Percentiles rank a stretch among this genome's conserved stretches.
Conservation (phyloP, 2,888 invertebrate species). For the Hedychridium roseum region DNA sequence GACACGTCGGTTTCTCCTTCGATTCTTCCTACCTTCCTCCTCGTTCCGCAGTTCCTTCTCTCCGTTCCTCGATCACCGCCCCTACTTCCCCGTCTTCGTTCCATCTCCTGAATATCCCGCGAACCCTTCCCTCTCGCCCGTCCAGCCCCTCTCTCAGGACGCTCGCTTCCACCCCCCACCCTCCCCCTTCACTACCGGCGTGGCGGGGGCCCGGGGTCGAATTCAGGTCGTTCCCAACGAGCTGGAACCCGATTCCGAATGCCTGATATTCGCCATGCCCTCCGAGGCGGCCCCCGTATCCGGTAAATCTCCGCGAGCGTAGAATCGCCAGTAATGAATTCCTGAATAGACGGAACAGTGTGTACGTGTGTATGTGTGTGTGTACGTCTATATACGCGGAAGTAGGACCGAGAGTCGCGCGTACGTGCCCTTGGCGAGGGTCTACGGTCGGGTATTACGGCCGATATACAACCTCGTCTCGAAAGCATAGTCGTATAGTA, state of each 20-base stretch:
- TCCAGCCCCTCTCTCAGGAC: no score
- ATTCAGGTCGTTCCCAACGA: slow-evolving; percentile 31
- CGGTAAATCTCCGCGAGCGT: slow-evolving; percentile 36
- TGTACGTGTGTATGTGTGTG: no score
- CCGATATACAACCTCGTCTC: slow-evolving; percentile 15
- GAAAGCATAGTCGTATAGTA: no score
- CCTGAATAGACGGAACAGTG: slow-evolving; percentile 45
- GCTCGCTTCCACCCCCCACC: no score
- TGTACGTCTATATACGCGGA: slow-evolving; percentile 37
- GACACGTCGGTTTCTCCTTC: background rate
- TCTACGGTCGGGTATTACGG: slow-evolving; percentile 18
- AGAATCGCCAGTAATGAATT: slow-evolving; percentile 51
- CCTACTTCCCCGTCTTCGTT: background rate
- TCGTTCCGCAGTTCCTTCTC: background rate
- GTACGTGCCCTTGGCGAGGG: slow-evolving; percentile 12
- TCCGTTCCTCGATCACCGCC: background rate
- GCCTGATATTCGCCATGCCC: slow-evolving; percentile 28
- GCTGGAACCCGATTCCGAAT: slow-evolving; percentile 30
- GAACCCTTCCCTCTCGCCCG: no score
- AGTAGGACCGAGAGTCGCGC: slow-evolving; percentile 39
- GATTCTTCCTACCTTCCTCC: background rate
- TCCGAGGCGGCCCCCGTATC: slow-evolving; percentile 30
- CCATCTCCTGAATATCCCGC: no score
- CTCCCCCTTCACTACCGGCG: no score
- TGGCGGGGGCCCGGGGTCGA: slow-evolving; percentile 14